Base-by-base conservation (phyloP, 2,113 vertebrate species). In the Haplotaxodon microlepis region DNA sequence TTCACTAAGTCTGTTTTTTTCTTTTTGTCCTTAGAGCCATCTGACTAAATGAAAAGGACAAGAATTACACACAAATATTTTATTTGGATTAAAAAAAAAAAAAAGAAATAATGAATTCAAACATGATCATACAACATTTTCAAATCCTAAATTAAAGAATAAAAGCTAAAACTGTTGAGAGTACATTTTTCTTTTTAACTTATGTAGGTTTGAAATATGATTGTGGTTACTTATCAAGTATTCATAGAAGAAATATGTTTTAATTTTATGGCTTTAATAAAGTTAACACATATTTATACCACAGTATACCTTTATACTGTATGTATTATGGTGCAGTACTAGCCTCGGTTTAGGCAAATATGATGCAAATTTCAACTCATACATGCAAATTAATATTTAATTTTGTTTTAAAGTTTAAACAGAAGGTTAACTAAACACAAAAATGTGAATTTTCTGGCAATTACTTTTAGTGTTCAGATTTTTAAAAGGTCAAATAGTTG, bases 31-130 rank as follows among this genome's bases (percentile, higher is more conserved):
- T 90, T 88, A 90, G 29, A 66, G 24, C 29, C 87, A 85, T 86
- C 53, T 6, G 10, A 87, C 69, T 90, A 82, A 83, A 91, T 82
- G 83, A 76, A 84, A 50, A 69, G 24, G 31, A 69, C 34, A 82
- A 71, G 16, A 50, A 21, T 24, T 83, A 61, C 85, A 89, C 88
- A 87, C 90, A 91, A 78, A 79, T 82, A 83, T 21, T 92, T 92
- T 91, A 90, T 89, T 94, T 80, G 83, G 80, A 85, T 88, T 27
- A 29, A 36, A 36, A 8, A 5, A 36, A 54, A 45, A 24, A 45
- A 51, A 17, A 73, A 76, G 5, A 73, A 85, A 76, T 29, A 47
- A 78, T 76, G 81, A 54, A 81, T 91, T 92, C 13, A 84, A 73
- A 89, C 82, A 82, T 85, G 24, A 85, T 84, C 86, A 84, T 47